phyloP scores from a whole-genome alignment of 2,888 invertebrate genomes.

The Sisyra terminalis region DNA sequence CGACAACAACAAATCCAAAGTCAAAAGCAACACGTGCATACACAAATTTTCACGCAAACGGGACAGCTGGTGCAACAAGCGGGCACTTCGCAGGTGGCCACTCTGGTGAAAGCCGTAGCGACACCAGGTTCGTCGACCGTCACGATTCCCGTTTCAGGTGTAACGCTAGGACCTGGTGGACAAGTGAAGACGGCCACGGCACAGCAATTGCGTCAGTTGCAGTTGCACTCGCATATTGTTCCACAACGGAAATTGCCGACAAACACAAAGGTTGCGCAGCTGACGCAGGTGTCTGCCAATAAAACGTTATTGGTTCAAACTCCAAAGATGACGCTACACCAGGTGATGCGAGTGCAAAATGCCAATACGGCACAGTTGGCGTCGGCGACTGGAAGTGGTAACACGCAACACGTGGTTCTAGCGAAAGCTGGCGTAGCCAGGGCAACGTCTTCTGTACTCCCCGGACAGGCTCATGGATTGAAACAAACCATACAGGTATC shows the following conservation, averaged over 20 bases:
- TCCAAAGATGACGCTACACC: constrained; percentile 53
- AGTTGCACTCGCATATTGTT: constrained; percentile 38
- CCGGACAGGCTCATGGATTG: constrained; percentile 29
- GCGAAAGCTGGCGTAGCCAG: constrained; percentile 42
- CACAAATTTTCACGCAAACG: constrained; percentile 24
- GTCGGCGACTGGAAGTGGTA: constrained; percentile 13
- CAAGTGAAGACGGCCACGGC: constrained; percentile 26
- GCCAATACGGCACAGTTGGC: constrained; percentile 11
- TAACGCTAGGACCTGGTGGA: constrained; percentile 27
- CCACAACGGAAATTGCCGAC: constrained; percentile 36
- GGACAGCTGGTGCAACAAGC: constrained; percentile 24
- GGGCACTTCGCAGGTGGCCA: constrained; percentile 37
- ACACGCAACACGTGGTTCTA: constrained; percentile 37
- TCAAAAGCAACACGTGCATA: constrained; percentile 21
- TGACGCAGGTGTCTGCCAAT: constrained; percentile 30
- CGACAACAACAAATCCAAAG: constrained; percentile 24
- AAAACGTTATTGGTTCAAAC: constrained; percentile 46
- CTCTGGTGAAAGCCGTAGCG: constrained; percentile 43
- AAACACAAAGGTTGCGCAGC: constrained; percentile 40
- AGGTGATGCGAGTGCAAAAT: constrained; percentile 39
- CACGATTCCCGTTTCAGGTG: constrained; percentile 34
- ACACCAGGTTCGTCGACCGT: constrained; percentile 24
- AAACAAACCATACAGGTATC: constrained; percentile 43
- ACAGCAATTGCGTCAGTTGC: constrained; percentile 47
- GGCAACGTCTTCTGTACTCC: constrained; percentile 44